A percentile compares a stretch with the other conserved stretches of the same genome.
Conservation (phyloP, 1,140 invertebrate species). For the Oryzaephilus surinamensis region DNA sequence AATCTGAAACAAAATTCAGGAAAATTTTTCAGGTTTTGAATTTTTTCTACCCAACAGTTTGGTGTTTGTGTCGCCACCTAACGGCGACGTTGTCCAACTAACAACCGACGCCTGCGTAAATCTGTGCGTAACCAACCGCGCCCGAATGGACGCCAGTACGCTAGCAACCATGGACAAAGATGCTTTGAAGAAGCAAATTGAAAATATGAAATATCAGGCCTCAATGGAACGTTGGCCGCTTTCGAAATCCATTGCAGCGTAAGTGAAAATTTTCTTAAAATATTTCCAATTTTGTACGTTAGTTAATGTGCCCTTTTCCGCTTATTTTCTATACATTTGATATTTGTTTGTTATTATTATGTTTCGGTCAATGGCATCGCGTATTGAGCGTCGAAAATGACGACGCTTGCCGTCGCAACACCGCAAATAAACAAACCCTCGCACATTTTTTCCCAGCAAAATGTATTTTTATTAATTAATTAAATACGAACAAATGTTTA, state of each 20-base stretch:
- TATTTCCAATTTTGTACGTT: too few relatives aligned
- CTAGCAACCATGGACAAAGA: conserved; percentile 92
- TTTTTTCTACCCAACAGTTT: background rate
- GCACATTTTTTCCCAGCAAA: too few relatives aligned
- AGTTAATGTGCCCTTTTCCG: background rate
- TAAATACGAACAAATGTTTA: too few relatives aligned
- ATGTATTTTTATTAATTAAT: too few relatives aligned
- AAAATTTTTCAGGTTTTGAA: too few relatives aligned
- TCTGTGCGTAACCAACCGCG: conserved; percentile 28
- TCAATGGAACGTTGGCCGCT: conserved; percentile 92
- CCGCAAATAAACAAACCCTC: too few relatives aligned
- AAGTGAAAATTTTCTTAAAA: conserved; percentile 55
- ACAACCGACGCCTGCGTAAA: conserved; percentile 29
- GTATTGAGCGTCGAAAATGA: conserved; percentile 11
- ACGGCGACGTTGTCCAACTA: conserved; percentile 1
- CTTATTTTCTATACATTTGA: background rate
- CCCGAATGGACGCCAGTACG: conserved; percentile 57
- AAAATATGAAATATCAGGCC: conserved; percentile 93
- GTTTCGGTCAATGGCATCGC: background rate
- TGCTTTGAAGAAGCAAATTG: conserved; percentile 92
- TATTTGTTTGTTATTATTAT: background rate
- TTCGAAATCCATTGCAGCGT: conserved; percentile 89
- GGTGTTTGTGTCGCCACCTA: conserved; percentile 15
- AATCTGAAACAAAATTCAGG: too few relatives aligned
- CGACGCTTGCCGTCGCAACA: too few relatives aligned